phyloP scores from a whole-genome alignment of 53 echinoderm and acorn worm genomes.

The Luidia sarsii region DNA sequence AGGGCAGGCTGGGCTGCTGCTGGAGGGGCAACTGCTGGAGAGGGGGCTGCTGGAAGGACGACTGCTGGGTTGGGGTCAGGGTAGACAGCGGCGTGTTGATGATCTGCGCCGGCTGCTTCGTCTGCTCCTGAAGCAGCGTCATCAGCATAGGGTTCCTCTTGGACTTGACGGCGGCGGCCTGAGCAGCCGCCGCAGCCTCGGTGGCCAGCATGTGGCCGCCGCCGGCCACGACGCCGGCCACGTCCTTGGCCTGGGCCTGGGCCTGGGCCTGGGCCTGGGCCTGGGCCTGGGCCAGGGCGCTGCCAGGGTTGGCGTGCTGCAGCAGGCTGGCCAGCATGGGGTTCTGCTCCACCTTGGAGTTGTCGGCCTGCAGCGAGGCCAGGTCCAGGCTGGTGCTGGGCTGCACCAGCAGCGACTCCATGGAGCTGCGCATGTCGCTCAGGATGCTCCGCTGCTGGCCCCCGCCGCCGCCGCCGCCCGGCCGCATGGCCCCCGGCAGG shows the following conservation, averaged over 20 bases:
- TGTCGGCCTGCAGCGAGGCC: conserved; percentile 17
- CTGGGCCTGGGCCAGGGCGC: background rate
- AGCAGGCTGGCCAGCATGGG: conserved; percentile 94
- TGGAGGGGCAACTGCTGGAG: conserved; percentile 9
- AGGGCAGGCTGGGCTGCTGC: conserved; percentile 34
- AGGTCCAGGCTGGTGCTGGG: conserved; percentile 23
- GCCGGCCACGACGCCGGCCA: no score
- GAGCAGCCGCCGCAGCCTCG: conserved; percentile 41
- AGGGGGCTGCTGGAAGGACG: conserved; percentile 19
- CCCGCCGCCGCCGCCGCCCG: background rate
- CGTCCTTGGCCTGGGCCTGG: background rate
- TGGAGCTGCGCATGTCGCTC: conserved; percentile 51
- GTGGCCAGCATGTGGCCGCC: conserved; percentile 38
- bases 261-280: background rate
- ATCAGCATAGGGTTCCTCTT: conserved; percentile 91
- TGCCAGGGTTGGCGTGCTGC: conserved; percentile 56
- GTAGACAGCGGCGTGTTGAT: conserved; percentile 33
- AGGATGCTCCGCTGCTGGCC: conserved; percentile 39
- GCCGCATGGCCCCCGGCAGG: conserved; percentile 1
- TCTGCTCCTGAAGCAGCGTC: conserved; percentile 87
- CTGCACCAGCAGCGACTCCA: conserved; percentile 49
- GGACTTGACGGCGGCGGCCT: conserved; percentile 46
- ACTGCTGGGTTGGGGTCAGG: conserved; percentile 7
- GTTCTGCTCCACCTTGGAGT: conserved; percentile 83
- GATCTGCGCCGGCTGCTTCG: conserved; percentile 54